Evolutionary conservation across 2,888 invertebrate species (phyloP), one percentile per base, ranked within the genome.

Genomic region (Andrena flavipes): DNA sequence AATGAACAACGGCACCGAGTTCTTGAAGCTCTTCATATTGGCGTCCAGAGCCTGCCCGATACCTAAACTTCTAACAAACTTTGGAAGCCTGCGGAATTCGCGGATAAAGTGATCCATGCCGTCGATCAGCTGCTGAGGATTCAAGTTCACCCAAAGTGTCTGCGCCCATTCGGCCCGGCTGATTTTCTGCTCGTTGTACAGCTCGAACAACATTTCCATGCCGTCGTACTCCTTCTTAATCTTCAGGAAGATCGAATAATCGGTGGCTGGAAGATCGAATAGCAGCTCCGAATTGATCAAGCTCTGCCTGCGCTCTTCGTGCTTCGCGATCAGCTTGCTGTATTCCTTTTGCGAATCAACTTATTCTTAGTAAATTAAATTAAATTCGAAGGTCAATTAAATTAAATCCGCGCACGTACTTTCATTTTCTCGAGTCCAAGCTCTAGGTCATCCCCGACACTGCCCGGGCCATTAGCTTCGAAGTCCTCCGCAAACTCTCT

Each of bases 1-100:
- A 4, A 98, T 97, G 96, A 98, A 98, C 64, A 99, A 94, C 0
- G 98, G 98, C 1, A 99, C 97, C 0, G 97, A 96, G 85, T 96
- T 96, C 92, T 97, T 97, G 94, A 99, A 99, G 90, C 97, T 97
- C 90, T 97, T 97, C 97, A 99, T 97, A 91, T 96, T 96, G n/a
- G 96, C 93, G 84, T 98, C 97, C 29, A 99, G 92, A 87, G 96
- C 95, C 82, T 95, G 92, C 0, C 97, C 98, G 2, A 97, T 96
- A 0, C 95, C 94, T 83, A 91, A 69, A 0, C 91, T 91, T 67
- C 96, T 95, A 64, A 96, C 95, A 29, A 92, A 93, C 91, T 96
- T 96, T 0, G 98, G 96, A 76, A 98, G 94, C 93, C 96, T 97
- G 72, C 97, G 95, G 90, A 97, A 97, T 87, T 97, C 97, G 90